Evolutionary conservation across 2,888 invertebrate species (phyloP).

Genomic region (Brenthis daphne): DNA sequence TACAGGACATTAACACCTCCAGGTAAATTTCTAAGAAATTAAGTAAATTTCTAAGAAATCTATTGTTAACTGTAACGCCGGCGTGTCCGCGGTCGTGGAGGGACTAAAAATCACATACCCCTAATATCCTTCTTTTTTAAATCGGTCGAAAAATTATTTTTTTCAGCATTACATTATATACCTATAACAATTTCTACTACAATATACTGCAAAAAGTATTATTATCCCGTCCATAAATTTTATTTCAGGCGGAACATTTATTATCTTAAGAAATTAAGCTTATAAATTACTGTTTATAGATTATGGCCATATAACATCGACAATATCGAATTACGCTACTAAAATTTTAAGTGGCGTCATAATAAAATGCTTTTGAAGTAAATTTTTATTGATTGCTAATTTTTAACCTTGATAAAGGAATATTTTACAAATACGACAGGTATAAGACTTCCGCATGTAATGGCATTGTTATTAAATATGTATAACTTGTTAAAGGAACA

Average conservation of each 20-base stretch:
- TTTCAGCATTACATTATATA: too few species aligned
- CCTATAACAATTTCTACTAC: too few species aligned
- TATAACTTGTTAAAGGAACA: not conserved
- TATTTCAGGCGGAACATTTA: not conserved
- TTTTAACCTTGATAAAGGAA: not conserved
- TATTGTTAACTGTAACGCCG: too few species aligned
- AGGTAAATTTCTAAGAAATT: too few species aligned
- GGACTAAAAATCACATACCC: too few species aligned
- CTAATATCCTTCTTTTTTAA: too few species aligned
- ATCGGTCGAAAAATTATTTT: too few species aligned
- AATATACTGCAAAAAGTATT: too few species aligned
- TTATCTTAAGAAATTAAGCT: slow-evolving; percentile 11
- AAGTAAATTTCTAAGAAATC: too few species aligned
- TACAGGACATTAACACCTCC: too few species aligned
- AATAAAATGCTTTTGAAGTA: not conserved
- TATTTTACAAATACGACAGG: too few species aligned
- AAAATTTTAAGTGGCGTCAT: not conserved
- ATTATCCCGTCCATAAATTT: slow-evolving; percentile 1
- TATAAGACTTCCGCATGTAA: not conserved
- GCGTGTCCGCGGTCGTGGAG: too few species aligned
- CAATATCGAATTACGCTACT: not conserved
- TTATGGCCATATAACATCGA: not conserved
- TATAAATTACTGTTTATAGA: not conserved
- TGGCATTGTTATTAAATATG: not conserved
- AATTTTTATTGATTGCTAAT: not conserved